Base-by-base conservation (phyloP, 1,140 invertebrate genomes). In the Drosophila arawakana region DNA sequence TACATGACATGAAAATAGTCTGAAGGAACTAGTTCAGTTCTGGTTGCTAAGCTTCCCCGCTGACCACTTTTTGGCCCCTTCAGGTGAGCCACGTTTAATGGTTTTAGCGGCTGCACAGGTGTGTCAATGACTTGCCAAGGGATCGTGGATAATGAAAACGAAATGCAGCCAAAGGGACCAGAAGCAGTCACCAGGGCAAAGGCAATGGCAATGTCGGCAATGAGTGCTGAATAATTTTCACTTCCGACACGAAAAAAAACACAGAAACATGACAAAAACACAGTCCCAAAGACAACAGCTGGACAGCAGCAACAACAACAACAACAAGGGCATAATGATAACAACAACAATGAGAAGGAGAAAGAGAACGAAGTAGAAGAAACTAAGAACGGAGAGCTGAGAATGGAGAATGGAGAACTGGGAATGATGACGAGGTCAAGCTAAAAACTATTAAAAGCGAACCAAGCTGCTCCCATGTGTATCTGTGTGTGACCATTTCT, bases 361-460 rank as follows among this genome's bases (percentile, higher is more conserved):
- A 21, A 2, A 21, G 18, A 30, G 25, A 30, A 3, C 1, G 25
- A 30, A 21, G 18, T 21, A 21, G 25, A 30, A 30, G 25, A 3
- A 30, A 30, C 25, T 13, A 47, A 7, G 8, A 15, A 46, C 21
- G 35, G 25, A 15, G 25, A 1, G 58, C 65, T 61, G 72, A 74
- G 54, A 59, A 74, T 47, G 60, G 47, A 60, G 59, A 75, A 65
- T 18, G 13, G 50, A 21, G 44, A 68, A 41, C 61, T 44, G 62
- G 44, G 35, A 55, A 55, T 78, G 78, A 85, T 89, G 83, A 86
- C 84, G 84, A 80, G 84, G 84, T 88, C 84, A 88, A 88, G 77
- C 84, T 75, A 88, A 89, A 74, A 80, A 76, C 84, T 78, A 89
- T 89, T 88, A 86, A 86, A 80, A 88, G 73, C 78, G 59, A 81